A percentile compares a stretch with the other conserved stretches of the same genome.
phyloP scores from a whole-genome alignment of 2,888 invertebrate genomes.

The Agriotes lineatus region DNA sequence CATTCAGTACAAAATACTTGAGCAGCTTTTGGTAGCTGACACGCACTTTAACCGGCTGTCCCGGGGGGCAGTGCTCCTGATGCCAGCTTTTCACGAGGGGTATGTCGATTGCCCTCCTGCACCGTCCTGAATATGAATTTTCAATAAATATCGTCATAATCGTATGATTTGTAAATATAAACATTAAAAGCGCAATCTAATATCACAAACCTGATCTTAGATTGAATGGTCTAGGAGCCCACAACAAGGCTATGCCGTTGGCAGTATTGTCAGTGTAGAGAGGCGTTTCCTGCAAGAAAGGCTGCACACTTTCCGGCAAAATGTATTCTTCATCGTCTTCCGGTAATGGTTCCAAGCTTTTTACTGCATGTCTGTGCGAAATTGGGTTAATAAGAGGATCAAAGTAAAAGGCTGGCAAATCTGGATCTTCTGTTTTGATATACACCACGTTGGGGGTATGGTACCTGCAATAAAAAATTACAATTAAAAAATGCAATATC shows the following conservation, averaged over 20 bases:
- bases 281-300: constrained; percentile 94
- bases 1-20: constrained; percentile 98
- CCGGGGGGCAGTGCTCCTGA: constrained; percentile 93
- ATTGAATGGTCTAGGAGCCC: constrained; percentile 99
- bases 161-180: too few species aligned
- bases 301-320: constrained; percentile 89
- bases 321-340: constrained; percentile 96
- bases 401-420: constrained; percentile 99
- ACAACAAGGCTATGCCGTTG: constrained; percentile 95
- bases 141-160: too few species aligned
- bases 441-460: constrained; percentile 99
- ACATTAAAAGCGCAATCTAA: too few species aligned
- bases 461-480: constrained; percentile 93
- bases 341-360: constrained; percentile 85
- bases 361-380: constrained; percentile 91
- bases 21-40: constrained; percentile 99
- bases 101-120: constrained; percentile 94
- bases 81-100: constrained; percentile 99
- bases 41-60: constrained; percentile 98
- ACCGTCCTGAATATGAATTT: constrained; percentile 78
- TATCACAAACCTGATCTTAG: constrained; percentile 81
- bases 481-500: too few species aligned
- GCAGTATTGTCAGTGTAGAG: constrained; percentile 99
- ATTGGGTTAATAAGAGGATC: constrained; percentile 99
- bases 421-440: constrained; percentile 99